phyloP scores from a whole-genome alignment of 2,888 invertebrate genomes.

The Hydroisotoma schaefferi region DNA sequence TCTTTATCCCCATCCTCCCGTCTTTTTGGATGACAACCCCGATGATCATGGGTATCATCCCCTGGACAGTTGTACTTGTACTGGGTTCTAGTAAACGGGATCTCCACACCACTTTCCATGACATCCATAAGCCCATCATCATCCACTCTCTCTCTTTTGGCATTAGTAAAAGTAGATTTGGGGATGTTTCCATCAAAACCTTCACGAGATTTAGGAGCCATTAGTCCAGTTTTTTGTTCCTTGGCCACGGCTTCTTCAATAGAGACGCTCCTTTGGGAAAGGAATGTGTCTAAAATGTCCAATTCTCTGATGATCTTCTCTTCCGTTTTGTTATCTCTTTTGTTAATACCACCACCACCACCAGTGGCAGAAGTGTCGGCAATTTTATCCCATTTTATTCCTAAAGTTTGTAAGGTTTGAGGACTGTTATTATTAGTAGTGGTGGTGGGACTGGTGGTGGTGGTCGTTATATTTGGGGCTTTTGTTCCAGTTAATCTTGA shows the following conservation, averaged over 20 bases:
- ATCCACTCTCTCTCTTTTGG: slow-evolving; percentile 16
- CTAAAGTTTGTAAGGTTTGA: slow-evolving; percentile 11
- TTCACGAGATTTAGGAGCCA: too few species aligned
- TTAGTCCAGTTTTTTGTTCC: slow-evolving; percentile 11
- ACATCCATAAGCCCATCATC: slow-evolving; percentile 33
- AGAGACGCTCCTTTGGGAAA: slow-evolving; percentile 45
- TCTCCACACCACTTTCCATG: slow-evolving; percentile 42
- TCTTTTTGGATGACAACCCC: not conserved
- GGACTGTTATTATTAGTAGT: too few species aligned
- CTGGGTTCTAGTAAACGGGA: slow-evolving; percentile 37
- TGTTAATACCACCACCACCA: not conserved
- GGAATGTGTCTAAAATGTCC: slow-evolving; percentile 46
- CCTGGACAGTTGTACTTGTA: slow-evolving; percentile 42
- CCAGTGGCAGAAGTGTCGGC: not conserved
- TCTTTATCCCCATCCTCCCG: slow-evolving; percentile 19
- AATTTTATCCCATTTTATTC: slow-evolving; percentile 8
- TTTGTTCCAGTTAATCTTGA: not conserved
- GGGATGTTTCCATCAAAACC: too few species aligned
- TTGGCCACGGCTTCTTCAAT: slow-evolving; percentile 39
- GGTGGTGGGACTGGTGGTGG: too few species aligned
- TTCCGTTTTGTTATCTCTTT: slow-evolving; percentile 32
- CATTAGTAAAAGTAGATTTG: slow-evolving; percentile 5
- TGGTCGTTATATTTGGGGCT: slow-evolving; percentile 5
- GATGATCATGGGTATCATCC: slow-evolving; percentile 28
- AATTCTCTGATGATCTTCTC: slow-evolving; percentile 47